Percentiles rank a stretch among this genome's conserved stretches.
These are phyloP conservation scores for Australoheros scitulus DNA, from an alignment of 2,113 vertebrate species.

Conservation along the genomic window DNA sequence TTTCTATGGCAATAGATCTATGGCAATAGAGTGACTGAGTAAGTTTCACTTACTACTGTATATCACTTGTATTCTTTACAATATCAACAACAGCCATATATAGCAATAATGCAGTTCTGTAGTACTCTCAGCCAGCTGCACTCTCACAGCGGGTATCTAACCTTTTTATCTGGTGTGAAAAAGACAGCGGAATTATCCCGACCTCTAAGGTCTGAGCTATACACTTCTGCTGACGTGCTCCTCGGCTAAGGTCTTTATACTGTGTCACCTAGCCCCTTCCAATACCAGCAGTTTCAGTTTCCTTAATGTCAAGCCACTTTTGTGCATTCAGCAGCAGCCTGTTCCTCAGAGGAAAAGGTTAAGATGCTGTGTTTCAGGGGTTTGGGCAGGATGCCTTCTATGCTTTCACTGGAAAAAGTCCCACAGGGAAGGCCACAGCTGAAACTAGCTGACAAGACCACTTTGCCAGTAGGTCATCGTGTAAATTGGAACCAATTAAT, in stretches of 20 bases:
- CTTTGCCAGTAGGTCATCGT: constrained; percentile 75
- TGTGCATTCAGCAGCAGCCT: constrained; percentile 78
- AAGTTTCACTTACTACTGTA: background rate
- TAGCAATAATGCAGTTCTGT: background rate
- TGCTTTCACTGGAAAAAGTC: constrained; percentile 44
- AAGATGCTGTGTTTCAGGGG: constrained; percentile 71
- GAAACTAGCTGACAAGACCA: constrained; percentile 72
- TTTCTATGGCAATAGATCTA: too few relatives aligned
- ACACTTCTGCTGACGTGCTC: constrained; percentile 65
- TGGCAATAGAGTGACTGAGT: background rate
- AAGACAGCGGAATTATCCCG: constrained; percentile 49
- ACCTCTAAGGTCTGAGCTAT: constrained; percentile 40
- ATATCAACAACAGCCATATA: background rate
- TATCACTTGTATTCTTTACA: background rate
- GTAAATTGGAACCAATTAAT: constrained; percentile 75
- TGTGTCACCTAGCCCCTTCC: constrained; percentile 47
- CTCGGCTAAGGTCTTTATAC: constrained; percentile 68
- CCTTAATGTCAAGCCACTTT: constrained; percentile 81
- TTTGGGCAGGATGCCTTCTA: constrained; percentile 54
- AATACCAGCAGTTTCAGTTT: constrained; percentile 66
- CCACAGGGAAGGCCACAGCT: constrained; percentile 56
- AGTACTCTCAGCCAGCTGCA: constrained; percentile 21
- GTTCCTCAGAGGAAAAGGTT: constrained; percentile 80
- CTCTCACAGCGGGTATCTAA: constrained; percentile 45
- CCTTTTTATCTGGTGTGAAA: constrained; percentile 50